Percentiles rank a stretch among this genome's conserved stretches.
Evolutionary conservation across 2,113 vertebrate genomes (phyloP).

Genomic region (Apeltes quadracus): DNA sequence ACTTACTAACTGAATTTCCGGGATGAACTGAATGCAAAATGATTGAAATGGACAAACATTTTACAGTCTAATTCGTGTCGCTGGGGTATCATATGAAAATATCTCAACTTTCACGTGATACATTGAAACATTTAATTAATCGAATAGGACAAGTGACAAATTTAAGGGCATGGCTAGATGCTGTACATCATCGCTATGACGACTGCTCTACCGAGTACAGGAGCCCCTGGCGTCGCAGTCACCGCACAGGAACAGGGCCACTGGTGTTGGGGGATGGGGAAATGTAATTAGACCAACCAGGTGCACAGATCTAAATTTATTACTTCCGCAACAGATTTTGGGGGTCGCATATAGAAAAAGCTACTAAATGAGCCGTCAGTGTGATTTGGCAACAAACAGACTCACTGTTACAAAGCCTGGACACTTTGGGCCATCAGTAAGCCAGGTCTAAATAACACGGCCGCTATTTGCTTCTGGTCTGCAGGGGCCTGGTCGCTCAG

Average conservation of each 20-base stretch:
- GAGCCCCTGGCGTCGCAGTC: slow-evolving; percentile 38
- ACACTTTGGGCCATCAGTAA: slow-evolving; percentile 54
- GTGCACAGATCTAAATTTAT: slow-evolving; percentile 95
- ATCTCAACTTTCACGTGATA: not conserved
- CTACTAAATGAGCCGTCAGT: slow-evolving; percentile 83
- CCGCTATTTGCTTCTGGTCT: slow-evolving; percentile 21
- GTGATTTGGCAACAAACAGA: slow-evolving; percentile 77
- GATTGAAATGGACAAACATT: not conserved
- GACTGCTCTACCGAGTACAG: slow-evolving; percentile 23
- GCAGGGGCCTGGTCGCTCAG: slow-evolving; percentile 34
- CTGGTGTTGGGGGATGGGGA: slow-evolving; percentile 78
- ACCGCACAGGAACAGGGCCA: slow-evolving; percentile 70
- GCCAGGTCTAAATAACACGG: slow-evolving; percentile 43
- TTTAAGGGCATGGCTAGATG: not conserved
- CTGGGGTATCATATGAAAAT: not conserved
- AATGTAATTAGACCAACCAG: slow-evolving; percentile 95
- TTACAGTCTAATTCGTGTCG: not conserved
- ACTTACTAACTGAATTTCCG: not conserved
- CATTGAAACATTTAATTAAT: not conserved
- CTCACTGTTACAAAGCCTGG: slow-evolving; percentile 57
- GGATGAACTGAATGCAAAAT: not conserved
- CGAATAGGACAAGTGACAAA: not conserved
- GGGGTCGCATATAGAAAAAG: slow-evolving; percentile 84
- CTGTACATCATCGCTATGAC: slow-evolving; percentile 31
- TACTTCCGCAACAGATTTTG: slow-evolving; percentile 89